These are phyloP conservation scores for Chelonus insularis DNA, from an alignment of 1,140 invertebrate genomes.

Conservation along the genomic window DNA sequence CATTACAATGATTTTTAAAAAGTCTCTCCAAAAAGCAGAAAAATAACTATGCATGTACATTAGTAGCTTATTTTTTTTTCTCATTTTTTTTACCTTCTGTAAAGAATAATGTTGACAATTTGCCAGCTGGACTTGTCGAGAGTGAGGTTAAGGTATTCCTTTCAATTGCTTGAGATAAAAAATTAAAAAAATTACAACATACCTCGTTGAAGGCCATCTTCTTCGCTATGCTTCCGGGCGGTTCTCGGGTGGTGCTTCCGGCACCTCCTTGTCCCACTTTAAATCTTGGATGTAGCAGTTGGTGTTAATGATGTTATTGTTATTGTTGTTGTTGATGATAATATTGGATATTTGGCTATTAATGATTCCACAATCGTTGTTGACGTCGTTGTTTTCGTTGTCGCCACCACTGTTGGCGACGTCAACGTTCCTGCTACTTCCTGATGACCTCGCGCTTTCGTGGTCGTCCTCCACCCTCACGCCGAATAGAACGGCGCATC, in stretches of 20 bases:
- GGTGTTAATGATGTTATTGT: not conserved
- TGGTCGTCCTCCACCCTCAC: constrained; percentile 32
- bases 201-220: constrained; percentile 62
- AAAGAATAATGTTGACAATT: constrained; percentile 39
- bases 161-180: not conserved
- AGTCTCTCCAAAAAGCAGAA: not conserved
- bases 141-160: constrained; percentile 42
- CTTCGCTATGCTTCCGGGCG: constrained; percentile 54
- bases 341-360: not conserved
- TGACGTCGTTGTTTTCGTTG: constrained; percentile 2
- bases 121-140: constrained; percentile 44
- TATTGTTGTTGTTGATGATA: not conserved
- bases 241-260: constrained; percentile 48
- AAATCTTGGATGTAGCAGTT: not conserved
- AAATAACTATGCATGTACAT: constrained; percentile 4
- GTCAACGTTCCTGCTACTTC: constrained; percentile 24
- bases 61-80: constrained; percentile 18
- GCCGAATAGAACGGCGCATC: constrained; percentile 38
- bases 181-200: constrained; percentile 24
- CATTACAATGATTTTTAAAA: not conserved
- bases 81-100: constrained; percentile 8
- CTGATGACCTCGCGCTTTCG: constrained; percentile 19
- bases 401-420: constrained; percentile 12
- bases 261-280: constrained; percentile 54
- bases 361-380: constrained; percentile 6